These are phyloP conservation scores for Mormyrops attenuatus DNA, from an alignment of 2,797 vertebrate genomes.

Conservation along the genomic window DNA sequence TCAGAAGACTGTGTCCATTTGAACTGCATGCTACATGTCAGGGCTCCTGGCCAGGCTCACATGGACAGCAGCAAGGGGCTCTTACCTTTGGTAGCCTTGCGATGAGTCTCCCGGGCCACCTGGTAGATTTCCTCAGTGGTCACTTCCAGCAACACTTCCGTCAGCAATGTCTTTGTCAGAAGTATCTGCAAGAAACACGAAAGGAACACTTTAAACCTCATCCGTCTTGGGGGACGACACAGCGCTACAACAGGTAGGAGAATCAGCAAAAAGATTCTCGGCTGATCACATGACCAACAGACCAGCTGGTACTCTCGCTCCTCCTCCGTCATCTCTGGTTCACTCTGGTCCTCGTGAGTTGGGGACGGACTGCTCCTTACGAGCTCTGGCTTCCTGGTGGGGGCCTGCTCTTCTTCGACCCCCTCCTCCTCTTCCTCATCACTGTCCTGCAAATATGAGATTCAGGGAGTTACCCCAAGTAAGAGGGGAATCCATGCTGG, in stretches of 20 bases:
- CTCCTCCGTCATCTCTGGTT: slow-evolving; percentile 96
- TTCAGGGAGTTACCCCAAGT: neutral
- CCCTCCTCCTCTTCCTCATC: slow-evolving; percentile 75
- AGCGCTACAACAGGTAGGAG: neutral
- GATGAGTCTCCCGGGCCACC: slow-evolving; percentile 86
- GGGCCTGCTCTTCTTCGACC: slow-evolving; percentile 65
- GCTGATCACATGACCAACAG: slow-evolving; percentile 34
- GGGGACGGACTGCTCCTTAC: slow-evolving; percentile 78
- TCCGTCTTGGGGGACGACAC: neutral
- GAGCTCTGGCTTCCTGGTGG: slow-evolving; percentile 53
- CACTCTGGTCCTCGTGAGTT: slow-evolving; percentile 81
- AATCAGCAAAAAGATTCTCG: neutral
- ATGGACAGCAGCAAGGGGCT: neutral
- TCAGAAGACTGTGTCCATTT: neutral
- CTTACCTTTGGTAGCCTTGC: slow-evolving; percentile 98
- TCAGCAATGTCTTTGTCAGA: slow-evolving; percentile 92
- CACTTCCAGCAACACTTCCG: slow-evolving; percentile 94
- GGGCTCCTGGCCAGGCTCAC: neutral
- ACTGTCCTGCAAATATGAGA: slow-evolving; percentile 62
- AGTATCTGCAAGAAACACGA: slow-evolving; percentile 70
- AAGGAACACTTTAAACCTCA: neutral
- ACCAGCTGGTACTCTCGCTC: slow-evolving; percentile 95
- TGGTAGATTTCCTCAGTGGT: slow-evolving; percentile 95
- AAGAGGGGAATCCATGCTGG: too few relatives aligned
- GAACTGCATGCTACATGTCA: neutral